Percentiles rank a stretch among this genome's conserved stretches.
These are phyloP conservation scores for Drymonia ruficornis DNA, from an alignment of 2,888 invertebrate genomes.

Conservation along the genomic window DNA sequence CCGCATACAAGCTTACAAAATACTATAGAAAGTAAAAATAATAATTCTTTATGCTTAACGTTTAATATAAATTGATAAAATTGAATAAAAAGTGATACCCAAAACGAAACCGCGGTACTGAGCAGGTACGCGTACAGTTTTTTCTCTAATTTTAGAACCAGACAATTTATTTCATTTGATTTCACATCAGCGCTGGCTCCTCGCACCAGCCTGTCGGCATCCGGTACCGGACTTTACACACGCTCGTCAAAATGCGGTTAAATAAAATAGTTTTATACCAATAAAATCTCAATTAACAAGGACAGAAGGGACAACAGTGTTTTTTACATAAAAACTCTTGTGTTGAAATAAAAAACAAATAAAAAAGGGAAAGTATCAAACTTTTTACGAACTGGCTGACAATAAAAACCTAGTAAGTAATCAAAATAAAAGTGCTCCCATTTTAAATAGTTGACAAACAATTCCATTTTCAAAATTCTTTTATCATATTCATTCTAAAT, in stretches of 20 bases:
- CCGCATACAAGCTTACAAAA: too few species aligned
- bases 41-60: too few species aligned
- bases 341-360: neutral
- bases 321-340: neutral
- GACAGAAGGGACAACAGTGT: neutral
- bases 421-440: too few species aligned
- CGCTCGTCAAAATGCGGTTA: conserved; percentile 15
- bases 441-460: too few species aligned
- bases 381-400: too few species aligned
- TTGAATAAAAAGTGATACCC: conserved; percentile 1
- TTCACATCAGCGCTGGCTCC: conserved; percentile 45
- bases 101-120: conserved; percentile 19
- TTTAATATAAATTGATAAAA: too few species aligned
- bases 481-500: too few species aligned
- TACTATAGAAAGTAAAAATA: too few species aligned
- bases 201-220: conserved; percentile 28
- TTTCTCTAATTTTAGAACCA: conserved; percentile 47
- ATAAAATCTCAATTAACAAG: neutral
- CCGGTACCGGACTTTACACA: conserved; percentile 22
- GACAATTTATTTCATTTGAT: conserved; percentile 51
- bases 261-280: conserved; percentile 3
- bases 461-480: too few species aligned
- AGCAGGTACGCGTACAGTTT: conserved; percentile 27
- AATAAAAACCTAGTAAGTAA: too few species aligned
- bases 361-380: too few species aligned